phyloP scores from a whole-genome alignment of 2,888 invertebrate genomes.

The Pristionchus entomophagus region DNA sequence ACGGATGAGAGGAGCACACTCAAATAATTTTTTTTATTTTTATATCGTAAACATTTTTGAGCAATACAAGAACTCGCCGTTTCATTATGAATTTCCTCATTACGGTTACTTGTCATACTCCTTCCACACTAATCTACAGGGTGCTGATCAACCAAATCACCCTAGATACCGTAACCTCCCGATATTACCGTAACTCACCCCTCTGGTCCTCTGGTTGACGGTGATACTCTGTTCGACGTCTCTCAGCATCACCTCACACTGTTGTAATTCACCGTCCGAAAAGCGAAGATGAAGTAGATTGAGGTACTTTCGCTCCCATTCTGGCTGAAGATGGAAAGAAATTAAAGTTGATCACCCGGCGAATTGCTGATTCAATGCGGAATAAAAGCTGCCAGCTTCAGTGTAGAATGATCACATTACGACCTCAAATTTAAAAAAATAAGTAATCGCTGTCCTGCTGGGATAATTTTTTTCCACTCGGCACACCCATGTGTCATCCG shows the following conservation, averaged over 20 bases:
- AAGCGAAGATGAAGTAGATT: conserved; percentile 92
- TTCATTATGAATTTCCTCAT: neutral
- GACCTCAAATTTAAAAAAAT: too few species aligned
- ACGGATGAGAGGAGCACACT: conserved; percentile 82
- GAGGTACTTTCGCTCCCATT: conserved; percentile 87
- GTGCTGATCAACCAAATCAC: neutral
- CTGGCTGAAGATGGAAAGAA: conserved; percentile 52
- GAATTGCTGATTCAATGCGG: neutral
- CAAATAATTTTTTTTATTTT: neutral
- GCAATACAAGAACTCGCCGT: too few species aligned
- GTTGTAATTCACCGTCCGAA: conserved; percentile 94
- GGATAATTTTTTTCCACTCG: too few species aligned
- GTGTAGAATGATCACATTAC: neutral
- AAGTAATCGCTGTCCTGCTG: too few species aligned
- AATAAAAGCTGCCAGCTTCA: neutral
- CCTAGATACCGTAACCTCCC: neutral
- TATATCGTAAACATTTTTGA: neutral
- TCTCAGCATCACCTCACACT: conserved; percentile 98
- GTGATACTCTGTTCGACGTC: conserved; percentile 96
- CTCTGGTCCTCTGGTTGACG: conserved; percentile 75
- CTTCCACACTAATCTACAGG: neutral
- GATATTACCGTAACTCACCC: neutral
- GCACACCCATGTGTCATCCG: neutral
- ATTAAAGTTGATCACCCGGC: too few species aligned
- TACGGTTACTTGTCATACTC: neutral